Percentiles rank a stretch among this genome's conserved stretches.
phyloP scores from a whole-genome alignment of 2,113 vertebrate genomes.

The Lipotes vexillifer region DNA sequence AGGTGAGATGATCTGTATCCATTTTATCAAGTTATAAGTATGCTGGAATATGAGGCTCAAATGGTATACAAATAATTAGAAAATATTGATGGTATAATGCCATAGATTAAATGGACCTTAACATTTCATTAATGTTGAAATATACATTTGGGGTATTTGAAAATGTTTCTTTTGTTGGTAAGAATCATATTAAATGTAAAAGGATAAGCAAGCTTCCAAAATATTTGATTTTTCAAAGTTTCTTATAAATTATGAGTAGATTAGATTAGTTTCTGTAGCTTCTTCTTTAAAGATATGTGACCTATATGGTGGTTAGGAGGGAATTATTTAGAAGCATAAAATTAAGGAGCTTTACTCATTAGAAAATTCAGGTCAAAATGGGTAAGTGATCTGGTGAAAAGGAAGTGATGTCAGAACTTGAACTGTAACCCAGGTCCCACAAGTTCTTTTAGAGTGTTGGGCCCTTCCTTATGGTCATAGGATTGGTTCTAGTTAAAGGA shows the following conservation, averaged over 20 bases:
- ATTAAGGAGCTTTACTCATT: background rate
- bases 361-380: background rate
- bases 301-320: background rate
- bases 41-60: conserved; percentile 23
- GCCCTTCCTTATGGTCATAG: background rate
- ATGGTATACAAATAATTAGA: conserved; percentile 13
- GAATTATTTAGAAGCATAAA: background rate
- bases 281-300: background rate
- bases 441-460: background rate
- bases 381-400: background rate
- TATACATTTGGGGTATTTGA: background rate
- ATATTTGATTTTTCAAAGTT: background rate
- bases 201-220: background rate
- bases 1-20: conserved; percentile 57
- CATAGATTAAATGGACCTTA: conserved; percentile 23
- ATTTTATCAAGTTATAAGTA: conserved; percentile 66
- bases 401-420: background rate
- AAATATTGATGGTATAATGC: conserved; percentile 32
- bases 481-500: background rate
- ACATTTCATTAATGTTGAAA: conserved; percentile 52
- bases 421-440: background rate
- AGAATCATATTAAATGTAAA: background rate
- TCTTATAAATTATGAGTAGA: background rate
- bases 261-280: background rate
- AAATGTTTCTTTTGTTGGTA: background rate